Evolutionary conservation across 2,113 vertebrate species (phyloP).

Genomic region (Cinclus cinclus): DNA sequence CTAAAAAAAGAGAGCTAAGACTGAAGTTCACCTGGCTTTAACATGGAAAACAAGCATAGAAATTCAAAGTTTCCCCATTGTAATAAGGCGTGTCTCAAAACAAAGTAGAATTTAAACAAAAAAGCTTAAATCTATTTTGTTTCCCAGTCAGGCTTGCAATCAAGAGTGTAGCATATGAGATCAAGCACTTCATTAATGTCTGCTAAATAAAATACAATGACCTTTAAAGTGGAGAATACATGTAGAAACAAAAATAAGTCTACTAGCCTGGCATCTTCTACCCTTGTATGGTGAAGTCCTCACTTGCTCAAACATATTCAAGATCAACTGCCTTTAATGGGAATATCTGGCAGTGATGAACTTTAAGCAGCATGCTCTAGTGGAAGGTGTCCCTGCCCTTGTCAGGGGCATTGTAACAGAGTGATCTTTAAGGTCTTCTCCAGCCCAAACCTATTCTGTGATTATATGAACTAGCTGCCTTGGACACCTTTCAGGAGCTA

Average conservation of each 20-base stretch:
- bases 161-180: background rate
- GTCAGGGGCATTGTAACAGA: background rate
- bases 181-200: background rate
- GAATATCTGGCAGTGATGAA: background rate
- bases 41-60: background rate
- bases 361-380: background rate
- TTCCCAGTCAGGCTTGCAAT: background rate
- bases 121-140: background rate
- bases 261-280: background rate
- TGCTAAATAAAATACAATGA: conserved; percentile 23
- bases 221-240: background rate
- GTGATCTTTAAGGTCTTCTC: background rate
- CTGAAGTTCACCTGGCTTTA: background rate
- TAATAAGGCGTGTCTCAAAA: background rate
- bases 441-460: background rate
- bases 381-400: background rate
- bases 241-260: background rate
- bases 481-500: background rate
- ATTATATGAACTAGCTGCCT: background rate
- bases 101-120: background rate
- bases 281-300: background rate
- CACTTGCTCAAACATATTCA: background rate
- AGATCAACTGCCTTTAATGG: background rate
- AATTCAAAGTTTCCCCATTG: background rate
- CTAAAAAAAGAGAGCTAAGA: background rate